Base-by-base conservation (phyloP, 2,888 invertebrate species). In the Cremastinae sp. region DNA sequence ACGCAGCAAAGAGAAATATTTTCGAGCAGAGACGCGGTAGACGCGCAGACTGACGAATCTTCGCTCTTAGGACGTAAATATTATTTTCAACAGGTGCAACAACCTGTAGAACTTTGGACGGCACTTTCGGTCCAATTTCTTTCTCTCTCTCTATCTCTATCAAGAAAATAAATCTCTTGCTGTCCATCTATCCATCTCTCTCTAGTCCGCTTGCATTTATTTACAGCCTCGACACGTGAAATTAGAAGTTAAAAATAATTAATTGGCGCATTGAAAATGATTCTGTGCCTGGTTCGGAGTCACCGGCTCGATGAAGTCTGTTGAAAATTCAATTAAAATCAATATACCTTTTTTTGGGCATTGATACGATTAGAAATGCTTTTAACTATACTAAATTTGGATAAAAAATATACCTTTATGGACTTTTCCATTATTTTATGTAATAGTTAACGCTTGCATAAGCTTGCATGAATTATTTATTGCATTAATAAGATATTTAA, bases 81-180 rank as follows among this genome's bases (percentile, higher is more conserved):
- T 74, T 65, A 74, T 74, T 65, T 18, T 65, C 51, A 64, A 70
- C 69, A 70, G 70, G 70, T 70, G 69, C 70, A 65, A 70, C 74
- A 75, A 75, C 74, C 74, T 69, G 69, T 51, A 22, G 64, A 64
- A 69, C 58, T 58, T 20, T 18, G 22, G 43, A 36, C 34, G 45
- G 45, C 43, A 41, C 28, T 49, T 16, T 36, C 71, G 38, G 22
- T 56, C 41, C 54, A 53, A 45, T 49, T 59, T n/a, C 2, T n/a
- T 34, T 20, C 10, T 7, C 38, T 28, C 36, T 18, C 47, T 7
- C 36, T 12, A 0, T 47, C 28, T 5, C 36, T 20, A n/a, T 12
- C 16, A 3, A 10, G 4, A 34, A n/a, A 12, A 14, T 12, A 12
- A 22, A 16, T n/a, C n/a, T n/a, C 16, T 9, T 12, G 56, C 10